Conservation (phyloP, 2,888 invertebrate genomes). For the Omphaloscelis lunosa region DNA sequence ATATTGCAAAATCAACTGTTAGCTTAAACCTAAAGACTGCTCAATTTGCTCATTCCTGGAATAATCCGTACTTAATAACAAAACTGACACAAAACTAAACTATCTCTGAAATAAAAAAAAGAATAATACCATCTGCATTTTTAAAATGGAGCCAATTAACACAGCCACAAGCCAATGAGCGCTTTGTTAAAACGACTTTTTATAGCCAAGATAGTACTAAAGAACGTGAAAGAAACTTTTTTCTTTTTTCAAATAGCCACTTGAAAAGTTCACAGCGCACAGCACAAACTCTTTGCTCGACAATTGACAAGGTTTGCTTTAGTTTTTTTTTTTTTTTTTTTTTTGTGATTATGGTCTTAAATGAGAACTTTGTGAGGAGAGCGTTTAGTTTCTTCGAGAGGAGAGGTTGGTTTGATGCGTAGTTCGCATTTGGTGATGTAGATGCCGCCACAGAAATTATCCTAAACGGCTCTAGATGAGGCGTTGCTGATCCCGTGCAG, state of each 20-base stretch:
- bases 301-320: constrained; percentile 64
- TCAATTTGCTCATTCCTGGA: background rate
- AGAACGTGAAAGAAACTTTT: constrained; percentile 49
- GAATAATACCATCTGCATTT: constrained; percentile 33
- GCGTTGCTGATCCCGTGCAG: background rate
- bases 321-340: constrained; percentile 40
- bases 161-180: constrained; percentile 65
- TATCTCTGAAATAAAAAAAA: constrained; percentile 25
- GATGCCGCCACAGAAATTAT: no score
- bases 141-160: constrained; percentile 63
- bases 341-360: constrained; percentile 39
- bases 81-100: constrained; percentile 41
- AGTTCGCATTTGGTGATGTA: no score
- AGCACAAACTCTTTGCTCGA: constrained; percentile 52
- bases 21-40: background rate
- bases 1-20: background rate
- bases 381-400: constrained; percentile 4
- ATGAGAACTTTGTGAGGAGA: constrained; percentile 23
- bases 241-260: constrained; percentile 60
- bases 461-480: background rate
- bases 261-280: constrained; percentile 56
- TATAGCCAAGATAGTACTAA: constrained; percentile 57
- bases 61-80: constrained; percentile 22
- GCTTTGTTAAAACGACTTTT: constrained; percentile 62
- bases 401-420: no score